These are phyloP conservation scores for Erannis defoliaria DNA, from an alignment of 2,888 invertebrate species.

Conservation along the genomic window DNA sequence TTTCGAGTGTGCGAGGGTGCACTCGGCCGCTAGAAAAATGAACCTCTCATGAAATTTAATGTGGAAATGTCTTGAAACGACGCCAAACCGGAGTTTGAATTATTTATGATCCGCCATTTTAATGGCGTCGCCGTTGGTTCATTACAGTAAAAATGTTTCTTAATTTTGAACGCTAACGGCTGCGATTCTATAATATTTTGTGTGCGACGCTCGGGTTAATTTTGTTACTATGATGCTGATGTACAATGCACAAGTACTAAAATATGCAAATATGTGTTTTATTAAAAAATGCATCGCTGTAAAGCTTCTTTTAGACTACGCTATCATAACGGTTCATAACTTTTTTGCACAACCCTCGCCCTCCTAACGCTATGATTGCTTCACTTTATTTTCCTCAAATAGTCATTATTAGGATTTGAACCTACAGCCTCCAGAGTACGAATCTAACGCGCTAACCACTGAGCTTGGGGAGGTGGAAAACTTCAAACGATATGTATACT, in stretches of 20 bases:
- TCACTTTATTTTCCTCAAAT: too few relatives aligned
- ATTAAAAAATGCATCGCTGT: too few relatives aligned
- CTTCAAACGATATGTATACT: too few relatives aligned
- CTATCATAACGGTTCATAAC: too few relatives aligned
- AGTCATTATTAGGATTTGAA: too few relatives aligned
- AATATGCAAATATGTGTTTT: conserved; percentile 3
- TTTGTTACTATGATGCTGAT: conserved; percentile 24
- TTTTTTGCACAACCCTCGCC: too few relatives aligned
- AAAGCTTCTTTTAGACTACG: too few relatives aligned
- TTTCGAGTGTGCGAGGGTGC: conserved; percentile 9
- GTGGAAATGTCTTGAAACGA: conserved; percentile 85
- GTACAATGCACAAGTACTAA: conserved; percentile 4
- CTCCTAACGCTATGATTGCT: too few relatives aligned
- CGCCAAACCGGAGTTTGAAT: conserved; percentile 83
- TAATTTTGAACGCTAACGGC: conserved; percentile 75
- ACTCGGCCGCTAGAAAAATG: conserved; percentile 78
- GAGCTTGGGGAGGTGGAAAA: too few relatives aligned
- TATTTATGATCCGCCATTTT: conserved; percentile 84
- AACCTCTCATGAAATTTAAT: conserved; percentile 85
- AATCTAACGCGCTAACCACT: too few relatives aligned
- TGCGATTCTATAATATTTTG: conserved; percentile 46
- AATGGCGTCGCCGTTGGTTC: conserved; percentile 80
- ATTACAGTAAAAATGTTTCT: conserved; percentile 81
- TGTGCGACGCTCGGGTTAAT: conserved; percentile 16
- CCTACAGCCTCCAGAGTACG: too few relatives aligned